Evolutionary conservation across 2,113 vertebrate genomes (phyloP), one percentile per base, ranked within the genome.

Genomic region (Sula dactylatra): DNA sequence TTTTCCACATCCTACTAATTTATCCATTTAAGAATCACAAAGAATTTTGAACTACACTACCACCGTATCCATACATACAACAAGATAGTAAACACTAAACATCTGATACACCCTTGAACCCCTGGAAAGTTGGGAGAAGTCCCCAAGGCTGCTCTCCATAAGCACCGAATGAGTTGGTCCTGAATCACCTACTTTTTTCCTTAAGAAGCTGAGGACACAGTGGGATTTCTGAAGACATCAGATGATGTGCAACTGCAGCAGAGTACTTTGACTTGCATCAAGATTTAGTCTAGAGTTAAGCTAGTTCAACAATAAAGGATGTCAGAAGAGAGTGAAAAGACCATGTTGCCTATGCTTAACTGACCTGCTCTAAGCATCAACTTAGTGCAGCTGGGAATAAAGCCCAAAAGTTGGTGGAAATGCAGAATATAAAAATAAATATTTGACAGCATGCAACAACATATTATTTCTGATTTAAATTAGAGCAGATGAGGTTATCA

Each of bases 341-440:
- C 19, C 20, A 22, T 0, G 0, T 8, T 58, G 22, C 25, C 62
- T n/a, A 6, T 2, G 1, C 31, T 42, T 36, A 20, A 58, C 0
- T 61, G 16, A 77, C 21, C 22, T 55, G 20, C 32, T 42, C 21
- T 42, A 69, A 86, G 62, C 56, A 45, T 19, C 56, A 40, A 19
- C 55, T 54, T 56, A 31, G 1, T 3, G 32, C 59, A 78, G 34
- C 31, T 70, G 64, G 10, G 58, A 90, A 86, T 42, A n/a, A 82
- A 88, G 67, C 40, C 54, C 21, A 12, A 22, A 77, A 49, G 58
- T 8, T 36, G 20, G 40, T 5, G 42, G 14, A 83, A 86, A 81
- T 3, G 7, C 21, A 78, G n/a, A 78, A 90, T 70, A 83, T 65
- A 0, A 27, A 65, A 87, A 67, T 38, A 86, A 83, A 50, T 32